phyloP scores from a whole-genome alignment of 2,888 invertebrate genomes.

The Caenorhabditis afra region DNA sequence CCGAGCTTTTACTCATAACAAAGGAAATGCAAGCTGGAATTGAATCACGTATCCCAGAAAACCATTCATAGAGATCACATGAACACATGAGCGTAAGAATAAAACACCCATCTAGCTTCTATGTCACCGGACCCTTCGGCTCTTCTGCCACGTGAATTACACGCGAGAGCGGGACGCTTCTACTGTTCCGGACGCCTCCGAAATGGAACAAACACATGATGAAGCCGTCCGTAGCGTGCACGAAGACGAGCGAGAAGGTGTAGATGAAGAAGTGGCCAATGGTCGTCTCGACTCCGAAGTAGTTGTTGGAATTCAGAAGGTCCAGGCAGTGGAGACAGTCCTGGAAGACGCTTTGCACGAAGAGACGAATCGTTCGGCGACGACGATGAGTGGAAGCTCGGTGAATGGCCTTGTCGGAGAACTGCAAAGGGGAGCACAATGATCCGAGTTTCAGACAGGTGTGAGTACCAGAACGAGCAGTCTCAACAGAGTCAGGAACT shows the following conservation, averaged over 20 bases:
- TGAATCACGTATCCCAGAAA: too few species aligned
- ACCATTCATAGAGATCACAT: too few species aligned
- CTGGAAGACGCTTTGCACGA: constrained; percentile 22
- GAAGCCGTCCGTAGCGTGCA: neutral
- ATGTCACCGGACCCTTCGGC: neutral
- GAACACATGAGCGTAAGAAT: too few species aligned
- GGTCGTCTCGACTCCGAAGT: too few species aligned
- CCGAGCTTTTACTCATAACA: too few species aligned
- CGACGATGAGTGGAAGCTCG: neutral
- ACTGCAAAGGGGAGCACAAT: neutral
- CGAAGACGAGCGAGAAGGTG: neutral
- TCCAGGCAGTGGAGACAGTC: constrained; percentile 15
- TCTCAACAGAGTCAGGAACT: neutral
- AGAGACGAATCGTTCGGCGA: neutral
- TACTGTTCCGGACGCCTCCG: neutral
- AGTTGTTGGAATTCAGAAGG: neutral
- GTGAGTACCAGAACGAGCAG: neutral
- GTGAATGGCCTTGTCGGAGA: neutral
- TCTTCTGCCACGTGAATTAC: neutral
- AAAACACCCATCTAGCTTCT: too few species aligned
- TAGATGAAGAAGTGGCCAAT: too few species aligned
- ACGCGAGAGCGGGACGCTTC: too few species aligned
- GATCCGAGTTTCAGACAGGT: too few species aligned
- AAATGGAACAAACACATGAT: constrained; percentile 30
- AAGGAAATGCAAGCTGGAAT: too few species aligned